Percentiles rank a stretch among this genome's conserved stretches.
phyloP scores from a whole-genome alignment of 2,797 vertebrate genomes.

The Pseudochaenichthys georgianus region DNA sequence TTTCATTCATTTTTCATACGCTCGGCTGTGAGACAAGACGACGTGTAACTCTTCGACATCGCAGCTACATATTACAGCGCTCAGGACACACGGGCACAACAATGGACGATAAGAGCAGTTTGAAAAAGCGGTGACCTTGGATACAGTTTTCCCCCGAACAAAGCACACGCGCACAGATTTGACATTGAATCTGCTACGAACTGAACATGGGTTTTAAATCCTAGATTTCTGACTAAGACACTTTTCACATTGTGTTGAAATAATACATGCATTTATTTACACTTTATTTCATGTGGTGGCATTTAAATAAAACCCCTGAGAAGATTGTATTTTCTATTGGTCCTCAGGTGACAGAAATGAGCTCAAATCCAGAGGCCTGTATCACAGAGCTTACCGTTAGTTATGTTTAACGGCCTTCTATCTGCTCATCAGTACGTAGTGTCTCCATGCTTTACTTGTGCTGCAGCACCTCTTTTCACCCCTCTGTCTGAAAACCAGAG shows the following conservation, averaged over 20 bases:
- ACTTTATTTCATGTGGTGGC: not conserved
- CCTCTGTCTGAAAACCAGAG: too few relatives aligned
- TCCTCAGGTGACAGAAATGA: not conserved
- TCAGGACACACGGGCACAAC: conserved; percentile 12
- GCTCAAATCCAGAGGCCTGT: not conserved
- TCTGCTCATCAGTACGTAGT: too few relatives aligned
- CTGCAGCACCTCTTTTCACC: too few relatives aligned
- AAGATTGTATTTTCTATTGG: not conserved
- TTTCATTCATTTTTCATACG: not conserved
- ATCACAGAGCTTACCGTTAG: not conserved
- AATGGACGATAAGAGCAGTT: not conserved
- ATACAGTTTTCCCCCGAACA: not conserved
- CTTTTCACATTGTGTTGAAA: not conserved
- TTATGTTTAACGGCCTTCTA: not conserved
- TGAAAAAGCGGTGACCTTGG: not conserved
- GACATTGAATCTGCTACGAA: not conserved
- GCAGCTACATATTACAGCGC: conserved; percentile 9
- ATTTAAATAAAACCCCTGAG: conserved; percentile 19
- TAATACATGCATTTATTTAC: not conserved
- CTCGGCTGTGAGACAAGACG: not conserved
- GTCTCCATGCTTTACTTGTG: too few relatives aligned
- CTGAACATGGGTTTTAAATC: not conserved
- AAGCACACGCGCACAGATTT: not conserved
- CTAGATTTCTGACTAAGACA: not conserved
- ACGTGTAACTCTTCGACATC: not conserved